These are phyloP conservation scores for Corydoras sp. DNA, from an alignment of 2,113 vertebrate genomes.

Conservation along the genomic window DNA sequence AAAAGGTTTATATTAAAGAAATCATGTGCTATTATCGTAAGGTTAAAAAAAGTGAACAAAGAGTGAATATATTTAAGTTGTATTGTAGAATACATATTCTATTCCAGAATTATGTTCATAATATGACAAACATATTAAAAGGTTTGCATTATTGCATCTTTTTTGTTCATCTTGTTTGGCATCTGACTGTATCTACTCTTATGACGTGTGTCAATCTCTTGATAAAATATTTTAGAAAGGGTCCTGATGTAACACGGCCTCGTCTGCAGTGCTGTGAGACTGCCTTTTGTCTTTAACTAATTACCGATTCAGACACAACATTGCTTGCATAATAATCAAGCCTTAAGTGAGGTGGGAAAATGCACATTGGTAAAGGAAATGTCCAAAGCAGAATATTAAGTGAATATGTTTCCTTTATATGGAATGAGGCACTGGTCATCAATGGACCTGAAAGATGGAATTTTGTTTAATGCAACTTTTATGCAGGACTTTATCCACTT, in stretches of 20 bases:
- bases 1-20: too few relatives aligned
- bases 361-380: conserved; percentile 27
- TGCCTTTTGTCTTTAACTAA: conserved; percentile 45
- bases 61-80: too few relatives aligned
- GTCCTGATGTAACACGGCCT: conserved; percentile 32
- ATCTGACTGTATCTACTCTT: background rate
- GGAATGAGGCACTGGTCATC: conserved; percentile 23
- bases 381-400: conserved; percentile 25
- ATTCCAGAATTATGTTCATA: too few relatives aligned
- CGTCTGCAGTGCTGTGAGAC: conserved; percentile 35
- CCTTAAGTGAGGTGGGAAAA: conserved; percentile 20
- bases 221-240: conserved; percentile 19
- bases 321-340: conserved; percentile 46
- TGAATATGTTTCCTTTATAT: conserved; percentile 21
- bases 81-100: too few relatives aligned
- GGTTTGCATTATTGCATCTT: background rate
- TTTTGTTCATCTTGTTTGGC: background rate
- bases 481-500: conserved; percentile 43
- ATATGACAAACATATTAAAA: background rate
- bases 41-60: too few relatives aligned
- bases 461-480: conserved; percentile 27
- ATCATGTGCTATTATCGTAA: too few relatives aligned
- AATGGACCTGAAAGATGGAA: conserved; percentile 27
- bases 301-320: conserved; percentile 46
- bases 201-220: conserved; percentile 38